Conservation (phyloP, 2,888 invertebrate species). For the Syrphus vitripennis region DNA sequence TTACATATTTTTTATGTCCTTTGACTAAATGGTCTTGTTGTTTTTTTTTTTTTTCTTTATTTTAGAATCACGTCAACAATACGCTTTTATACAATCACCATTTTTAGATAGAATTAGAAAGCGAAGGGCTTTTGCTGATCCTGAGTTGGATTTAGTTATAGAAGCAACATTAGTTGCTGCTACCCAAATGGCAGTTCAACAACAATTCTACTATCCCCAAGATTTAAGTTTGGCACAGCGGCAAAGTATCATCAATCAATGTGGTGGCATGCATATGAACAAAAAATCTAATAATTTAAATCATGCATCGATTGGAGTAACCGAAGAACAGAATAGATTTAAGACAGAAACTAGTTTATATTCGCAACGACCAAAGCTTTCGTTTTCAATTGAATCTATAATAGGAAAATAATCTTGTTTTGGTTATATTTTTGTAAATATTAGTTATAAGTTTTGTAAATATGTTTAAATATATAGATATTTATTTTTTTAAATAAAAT, state of each 20-base stretch:
- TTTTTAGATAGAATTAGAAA: constrained; percentile 81
- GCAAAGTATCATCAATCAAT: not conserved
- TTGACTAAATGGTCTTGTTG: not conserved
- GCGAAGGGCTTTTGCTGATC: constrained; percentile 81
- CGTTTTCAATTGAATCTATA: constrained; percentile 86
- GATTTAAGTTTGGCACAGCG: not conserved
- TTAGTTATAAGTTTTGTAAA: constrained; percentile 23
- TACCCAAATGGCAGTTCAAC: constrained; percentile 52
- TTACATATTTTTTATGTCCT: too few relatives aligned
- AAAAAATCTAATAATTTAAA: constrained; percentile 17
- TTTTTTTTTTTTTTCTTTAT: constrained; percentile 48
- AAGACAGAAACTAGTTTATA: not conserved
- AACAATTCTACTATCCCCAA: constrained; percentile 12
- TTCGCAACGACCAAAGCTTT: constrained; percentile 75
- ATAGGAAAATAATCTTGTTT: constrained; percentile 83
- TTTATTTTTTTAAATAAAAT: not conserved
- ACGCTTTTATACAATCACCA: constrained; percentile 78
- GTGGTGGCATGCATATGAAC: not conserved
- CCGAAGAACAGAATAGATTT: not conserved
- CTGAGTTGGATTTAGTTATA: constrained; percentile 80
- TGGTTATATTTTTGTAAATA: not conserved
- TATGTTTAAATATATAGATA: too few relatives aligned
- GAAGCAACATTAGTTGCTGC: constrained; percentile 76
- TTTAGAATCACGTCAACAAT: constrained; percentile 78
- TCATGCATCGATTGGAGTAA: not conserved